Conservation (phyloP, 2,888 invertebrate species). For the Eristalis tenax region DNA sequence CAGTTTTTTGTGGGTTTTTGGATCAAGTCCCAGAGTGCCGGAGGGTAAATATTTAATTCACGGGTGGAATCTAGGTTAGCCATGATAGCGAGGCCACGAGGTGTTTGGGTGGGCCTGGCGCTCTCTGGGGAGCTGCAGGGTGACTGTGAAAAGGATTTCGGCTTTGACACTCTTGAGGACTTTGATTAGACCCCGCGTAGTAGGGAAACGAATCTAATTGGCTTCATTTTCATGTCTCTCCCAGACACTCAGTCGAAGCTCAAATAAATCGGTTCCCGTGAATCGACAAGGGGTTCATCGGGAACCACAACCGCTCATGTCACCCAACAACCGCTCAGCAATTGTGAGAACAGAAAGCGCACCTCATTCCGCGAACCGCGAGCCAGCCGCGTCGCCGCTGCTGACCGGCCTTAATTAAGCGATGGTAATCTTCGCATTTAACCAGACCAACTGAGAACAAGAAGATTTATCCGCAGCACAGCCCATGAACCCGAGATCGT, state of each 20-base stretch:
- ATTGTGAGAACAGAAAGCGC: not conserved
- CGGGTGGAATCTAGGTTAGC: slow-evolving; percentile 41
- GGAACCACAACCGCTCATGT: not conserved
- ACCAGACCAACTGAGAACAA: slow-evolving; percentile 38
- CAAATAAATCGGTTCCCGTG: not conserved
- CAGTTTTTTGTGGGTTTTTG: slow-evolving; percentile 35
- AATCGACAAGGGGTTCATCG: not conserved
- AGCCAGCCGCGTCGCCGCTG: not conserved
- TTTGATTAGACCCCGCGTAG: too few species aligned
- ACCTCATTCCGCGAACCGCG: not conserved
- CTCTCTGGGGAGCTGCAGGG: too few species aligned
- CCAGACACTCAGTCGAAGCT: not conserved
- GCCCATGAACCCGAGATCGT: slow-evolving; percentile 56
- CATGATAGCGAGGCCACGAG: not conserved
- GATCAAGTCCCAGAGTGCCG: slow-evolving; percentile 57
- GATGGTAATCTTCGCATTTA: slow-evolving; percentile 62
- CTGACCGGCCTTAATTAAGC: slow-evolving; percentile 58
- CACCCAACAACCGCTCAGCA: not conserved
- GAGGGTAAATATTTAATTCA: slow-evolving; percentile 65
- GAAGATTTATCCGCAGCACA: slow-evolving; percentile 57
- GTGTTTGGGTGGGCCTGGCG: not conserved
- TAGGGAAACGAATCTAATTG: not conserved
- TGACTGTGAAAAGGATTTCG: too few species aligned
- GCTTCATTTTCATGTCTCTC: not conserved
- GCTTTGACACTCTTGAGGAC: too few species aligned